Evolutionary conservation across 2,888 invertebrate genomes (phyloP).

Genomic region (Acleris laterana): DNA sequence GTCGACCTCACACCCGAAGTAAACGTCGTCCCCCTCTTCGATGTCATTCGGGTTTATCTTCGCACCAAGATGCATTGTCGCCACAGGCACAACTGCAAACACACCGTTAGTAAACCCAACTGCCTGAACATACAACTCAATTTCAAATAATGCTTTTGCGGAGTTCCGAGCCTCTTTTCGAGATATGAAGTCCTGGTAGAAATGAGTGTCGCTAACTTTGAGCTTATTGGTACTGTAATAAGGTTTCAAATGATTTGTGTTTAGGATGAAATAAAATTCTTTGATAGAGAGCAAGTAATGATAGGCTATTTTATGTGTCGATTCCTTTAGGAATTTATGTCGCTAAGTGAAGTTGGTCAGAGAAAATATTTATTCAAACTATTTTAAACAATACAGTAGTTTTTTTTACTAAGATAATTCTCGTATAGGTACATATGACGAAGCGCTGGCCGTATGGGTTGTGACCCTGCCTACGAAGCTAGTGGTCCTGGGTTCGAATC

Average conservation of each 20-base stretch:
- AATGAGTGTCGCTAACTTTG: not conserved
- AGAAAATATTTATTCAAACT: no score
- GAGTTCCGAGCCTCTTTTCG: constrained; percentile 1
- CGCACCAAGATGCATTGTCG: constrained; percentile 73
- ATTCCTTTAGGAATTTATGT: not conserved
- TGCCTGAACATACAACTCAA: not conserved
- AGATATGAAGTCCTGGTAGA: constrained; percentile 8
- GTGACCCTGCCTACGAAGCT: no score
- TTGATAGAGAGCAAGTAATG: not conserved
- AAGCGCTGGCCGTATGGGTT: no score
- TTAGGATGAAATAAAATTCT: not conserved
- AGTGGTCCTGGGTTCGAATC: no score
- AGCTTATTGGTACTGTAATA: not conserved
- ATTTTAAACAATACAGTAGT: no score
- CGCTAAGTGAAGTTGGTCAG: no score
- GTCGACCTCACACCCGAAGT: constrained; percentile 77
- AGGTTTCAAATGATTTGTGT: not conserved
- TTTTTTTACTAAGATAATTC: no score
- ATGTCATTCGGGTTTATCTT: constrained; percentile 81
- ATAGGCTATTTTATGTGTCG: not conserved
- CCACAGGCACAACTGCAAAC: constrained; percentile 70
- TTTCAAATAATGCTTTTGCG: not conserved
- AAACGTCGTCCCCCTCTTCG: constrained; percentile 81
- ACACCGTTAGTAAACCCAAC: constrained; percentile 26
- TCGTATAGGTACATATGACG: no score